Evolutionary conservation across 2,888 invertebrate genomes (phyloP).

Genomic region (Tipula vernalis): DNA sequence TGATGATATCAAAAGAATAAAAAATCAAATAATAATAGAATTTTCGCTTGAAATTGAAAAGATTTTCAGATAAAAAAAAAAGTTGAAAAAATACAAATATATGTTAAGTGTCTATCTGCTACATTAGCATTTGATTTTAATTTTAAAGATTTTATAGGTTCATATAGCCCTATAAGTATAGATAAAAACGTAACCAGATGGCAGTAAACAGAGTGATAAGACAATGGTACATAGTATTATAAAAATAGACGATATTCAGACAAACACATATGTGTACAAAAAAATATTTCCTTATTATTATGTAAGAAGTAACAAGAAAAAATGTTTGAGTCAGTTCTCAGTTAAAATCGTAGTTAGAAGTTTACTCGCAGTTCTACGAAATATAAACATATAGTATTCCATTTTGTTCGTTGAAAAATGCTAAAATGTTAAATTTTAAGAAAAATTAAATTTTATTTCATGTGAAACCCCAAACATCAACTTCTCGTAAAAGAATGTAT

Average conservation of each 20-base stretch:
- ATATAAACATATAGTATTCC: background rate
- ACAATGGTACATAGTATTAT: background rate
- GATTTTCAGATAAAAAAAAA: background rate
- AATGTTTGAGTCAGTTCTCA: background rate
- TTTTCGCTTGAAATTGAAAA: background rate
- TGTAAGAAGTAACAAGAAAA: background rate
- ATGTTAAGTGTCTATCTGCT: background rate
- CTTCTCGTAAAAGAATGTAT: background rate
- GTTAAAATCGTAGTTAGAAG: background rate
- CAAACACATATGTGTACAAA: background rate
- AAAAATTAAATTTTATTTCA: background rate
- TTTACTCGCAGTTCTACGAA: background rate
- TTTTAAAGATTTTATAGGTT: background rate
- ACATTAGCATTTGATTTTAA: background rate
- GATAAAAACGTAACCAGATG: background rate
- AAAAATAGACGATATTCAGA: background rate
- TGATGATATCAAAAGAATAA: background rate
- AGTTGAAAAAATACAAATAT: background rate
- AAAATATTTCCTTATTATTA: background rate
- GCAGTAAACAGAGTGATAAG: background rate
- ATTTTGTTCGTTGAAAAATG: background rate
- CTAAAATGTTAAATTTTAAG: background rate
- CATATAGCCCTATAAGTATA: background rate
- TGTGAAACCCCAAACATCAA: background rate
- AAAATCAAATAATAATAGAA: background rate